Evolutionary conservation across 2,888 invertebrate species (phyloP), one percentile per base, ranked within the genome.

Genomic region (Norana najaformis): DNA sequence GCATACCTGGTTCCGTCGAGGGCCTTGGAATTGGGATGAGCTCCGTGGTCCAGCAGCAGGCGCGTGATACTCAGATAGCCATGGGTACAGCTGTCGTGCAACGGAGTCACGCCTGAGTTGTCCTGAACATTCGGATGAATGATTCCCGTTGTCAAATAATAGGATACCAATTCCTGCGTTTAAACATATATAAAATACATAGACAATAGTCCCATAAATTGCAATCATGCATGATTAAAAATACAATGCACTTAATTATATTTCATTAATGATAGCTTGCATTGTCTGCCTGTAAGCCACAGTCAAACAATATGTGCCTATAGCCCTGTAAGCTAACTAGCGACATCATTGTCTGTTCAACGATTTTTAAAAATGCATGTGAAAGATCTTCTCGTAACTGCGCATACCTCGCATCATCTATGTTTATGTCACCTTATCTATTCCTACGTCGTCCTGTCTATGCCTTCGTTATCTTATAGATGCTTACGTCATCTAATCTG

Each of bases 1-100:
- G 69, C 69, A 85, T 85, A 95, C 95, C 95, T 94, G 89, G 95
- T 97, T 91, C 98, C 98, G 89, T 98, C 98, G 93, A 97, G 97
- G 3, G 98, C 98, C 90, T 97, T 97, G 93, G 97, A 97, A 91
- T 98, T 98, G 91, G 97, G 97, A 94, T 98, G 97, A 18, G 98
- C 98, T 39, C 98, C 98, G 93, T 98, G 97, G 93, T 97, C 96
- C 88, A 98, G 95, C 37, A 98, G 96, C 89, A 97, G 96, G 92
- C 97, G 96, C 4, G 98, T 98, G 92, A 98, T 98, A 93, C 97
- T 96, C 89, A 98, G 96, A 94, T 98, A 97, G 11, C 98, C 98
- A 93, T 97, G 96, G 6, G 97, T 97, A 93, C 98, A 97, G 18
- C 98, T 98, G 94, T 98, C 98, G 95, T 98, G 98, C 47, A 98